Evolutionary conservation across 2,888 invertebrate species (phyloP), one percentile per base, ranked within the genome.

Genomic region (Blastobasis lacticolella): DNA sequence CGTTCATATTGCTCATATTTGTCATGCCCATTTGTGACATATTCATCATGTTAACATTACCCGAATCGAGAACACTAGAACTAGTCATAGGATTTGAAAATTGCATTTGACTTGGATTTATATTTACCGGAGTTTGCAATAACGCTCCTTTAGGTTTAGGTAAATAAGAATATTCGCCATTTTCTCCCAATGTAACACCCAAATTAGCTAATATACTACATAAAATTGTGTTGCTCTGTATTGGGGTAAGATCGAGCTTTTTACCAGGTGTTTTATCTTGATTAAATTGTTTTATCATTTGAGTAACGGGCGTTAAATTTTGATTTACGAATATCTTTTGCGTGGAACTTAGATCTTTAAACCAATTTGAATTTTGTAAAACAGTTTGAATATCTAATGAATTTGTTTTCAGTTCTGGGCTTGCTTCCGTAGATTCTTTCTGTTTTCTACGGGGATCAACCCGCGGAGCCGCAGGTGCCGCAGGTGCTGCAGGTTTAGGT

Each of bases 251-350:
- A 63, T 91, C 91, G 46, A 91, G 88, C 53, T 81, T 81, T 66
- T 90, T 91, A 50, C 89, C 89, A 2, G 85, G 73, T 37, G 75
- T 71, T 48, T 87, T 88, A 64, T 91, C 91, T 64, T 91, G 91
- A 57, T 92, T 90, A 60, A 88, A 90, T 62, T 90, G 90, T 69
- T 92, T 91, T 36, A 91, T 75, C 73, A 89, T 89, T 58, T 89
- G 90, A 6, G 92, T 90, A 8, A 92, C 88, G 37, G 90, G 82
- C 1, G 91, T 90, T 64, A 94, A 73, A 69, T 93, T 90, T 65
- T 93, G 92, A 68, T 93, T 93, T 0, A 93, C 90, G 76, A 91
- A 90, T 61, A 93, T 90, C 78, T 93, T 94, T 69, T 92, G 92
- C 58, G 92, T 93, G 51, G 92, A 92, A 62, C 92, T 93, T 47